Evolutionary conservation across 2,888 invertebrate genomes (phyloP), one percentile per base, ranked within the genome.

Genomic region (Stenurella melanura): DNA sequence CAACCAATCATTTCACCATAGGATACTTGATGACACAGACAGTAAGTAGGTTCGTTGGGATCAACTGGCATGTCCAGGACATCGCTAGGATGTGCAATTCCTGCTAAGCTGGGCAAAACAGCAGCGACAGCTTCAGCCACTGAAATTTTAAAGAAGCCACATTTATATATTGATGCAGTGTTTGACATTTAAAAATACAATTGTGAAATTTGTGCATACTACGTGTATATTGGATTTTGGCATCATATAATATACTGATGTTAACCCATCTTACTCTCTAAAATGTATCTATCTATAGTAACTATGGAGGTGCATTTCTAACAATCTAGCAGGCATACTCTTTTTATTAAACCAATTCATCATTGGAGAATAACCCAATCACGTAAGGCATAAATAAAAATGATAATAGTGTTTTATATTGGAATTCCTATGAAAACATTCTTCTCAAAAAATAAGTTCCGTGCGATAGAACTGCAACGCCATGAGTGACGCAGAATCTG

Each of bases 1-100:
- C 98, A 98, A 80, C 96, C 97, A 87, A 98, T 97, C 98, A 98
- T 98, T 91, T 98, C 97, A 74, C 98, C 98, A 85, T 97, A 98
- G 4, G 97, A 97, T 68, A 96, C 96, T 93, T 99, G 98, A 90
- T 98, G 98, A 87, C 99, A 99, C 56, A 98, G 91, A 89, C 98
- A 99, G 89, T 99, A 99, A 0, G 98, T 98, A 0, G 99, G 99
- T 88, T 99, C 99, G 87, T 99, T 99, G 0, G 99, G 99, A 91
- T 99, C 96, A 0, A 96, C 96, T 0, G 96, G 96, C 96, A 96
- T 96, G 83, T 96, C 96, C 54, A 96, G 90, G 12, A 96, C 96
- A 88, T 96, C 98, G 81, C 97, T 96, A 0, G 97, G 96, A 90
- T 96, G 96, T 0, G 96, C 93, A 87, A 93, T 92, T 68, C 92